Evolutionary conservation across 1,140 invertebrate genomes (phyloP).

Genomic region (Cherax destructor): DNA sequence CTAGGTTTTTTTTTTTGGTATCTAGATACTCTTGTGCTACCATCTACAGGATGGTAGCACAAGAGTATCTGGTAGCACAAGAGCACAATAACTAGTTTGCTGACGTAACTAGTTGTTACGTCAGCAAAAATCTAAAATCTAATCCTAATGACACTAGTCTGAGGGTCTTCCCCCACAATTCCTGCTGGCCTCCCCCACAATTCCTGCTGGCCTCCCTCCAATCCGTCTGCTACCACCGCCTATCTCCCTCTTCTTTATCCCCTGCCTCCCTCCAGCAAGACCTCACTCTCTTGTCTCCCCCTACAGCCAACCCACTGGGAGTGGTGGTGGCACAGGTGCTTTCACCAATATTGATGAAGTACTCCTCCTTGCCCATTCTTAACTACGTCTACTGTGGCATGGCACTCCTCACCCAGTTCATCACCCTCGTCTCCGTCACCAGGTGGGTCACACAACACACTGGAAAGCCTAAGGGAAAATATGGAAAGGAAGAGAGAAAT

Average conservation of each 20-base stretch:
- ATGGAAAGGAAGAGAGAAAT: neutral
- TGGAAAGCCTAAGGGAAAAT: neutral
- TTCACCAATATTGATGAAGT: constrained; percentile 49
- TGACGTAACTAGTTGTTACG: no score
- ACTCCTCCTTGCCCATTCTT: constrained; percentile 38
- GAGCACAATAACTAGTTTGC: no score
- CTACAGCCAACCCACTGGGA: constrained; percentile 69
- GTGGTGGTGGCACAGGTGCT: constrained; percentile 61
- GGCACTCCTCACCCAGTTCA: constrained; percentile 31
- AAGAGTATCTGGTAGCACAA: no score
- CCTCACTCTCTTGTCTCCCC: neutral
- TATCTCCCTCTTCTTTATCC: neutral
- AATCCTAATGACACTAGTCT: no score
- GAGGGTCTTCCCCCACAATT: no score
- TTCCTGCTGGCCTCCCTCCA: neutral
- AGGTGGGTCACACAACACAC: constrained; percentile 34
- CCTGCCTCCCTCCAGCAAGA: no score
- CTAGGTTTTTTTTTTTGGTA: no score
- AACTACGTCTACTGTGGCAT: constrained; percentile 66
- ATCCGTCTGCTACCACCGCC: no score
- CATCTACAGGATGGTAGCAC: no score
- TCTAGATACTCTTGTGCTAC: no score
- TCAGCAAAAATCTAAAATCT: no score
- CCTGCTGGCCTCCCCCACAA: no score
- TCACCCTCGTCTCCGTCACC: constrained; percentile 62